These are phyloP conservation scores for Mesochorus sp. DNA, from an alignment of 2,888 invertebrate species.

Conservation along the genomic window DNA sequence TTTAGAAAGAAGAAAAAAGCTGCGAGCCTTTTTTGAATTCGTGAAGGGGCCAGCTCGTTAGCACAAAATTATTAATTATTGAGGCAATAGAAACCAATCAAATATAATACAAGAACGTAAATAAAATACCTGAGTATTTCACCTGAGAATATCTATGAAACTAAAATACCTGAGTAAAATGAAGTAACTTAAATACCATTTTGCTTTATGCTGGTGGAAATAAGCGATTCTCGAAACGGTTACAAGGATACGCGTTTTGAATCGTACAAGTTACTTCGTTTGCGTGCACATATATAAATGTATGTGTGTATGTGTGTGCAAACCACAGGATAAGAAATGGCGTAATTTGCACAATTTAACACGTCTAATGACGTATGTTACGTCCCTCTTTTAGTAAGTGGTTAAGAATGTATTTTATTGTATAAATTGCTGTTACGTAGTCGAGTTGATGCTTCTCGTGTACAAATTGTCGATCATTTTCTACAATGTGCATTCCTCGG, in stretches of 20 bases:
- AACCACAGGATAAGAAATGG: background rate
- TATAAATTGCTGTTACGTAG: background rate
- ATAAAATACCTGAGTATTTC: constrained; percentile 26
- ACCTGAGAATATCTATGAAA: too few species aligned
- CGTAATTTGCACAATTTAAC: background rate
- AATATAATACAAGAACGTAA: constrained; percentile 28
- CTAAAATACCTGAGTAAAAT: too few species aligned
- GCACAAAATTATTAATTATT: constrained; percentile 14
- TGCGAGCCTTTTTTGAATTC: background rate
- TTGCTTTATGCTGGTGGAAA: constrained; percentile 28
- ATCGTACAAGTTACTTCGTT: constrained; percentile 20
- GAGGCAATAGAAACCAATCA: background rate
- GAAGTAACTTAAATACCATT: too few species aligned
- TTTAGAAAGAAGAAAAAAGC: background rate
- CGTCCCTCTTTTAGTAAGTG: too few species aligned
- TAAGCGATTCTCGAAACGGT: constrained; percentile 51
- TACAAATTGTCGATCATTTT: constrained; percentile 54
- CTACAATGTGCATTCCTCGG: constrained; percentile 50
- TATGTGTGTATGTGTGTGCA: background rate
- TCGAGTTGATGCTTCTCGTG: constrained; percentile 35
- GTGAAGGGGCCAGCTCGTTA: constrained; percentile 6
- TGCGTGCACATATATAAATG: background rate
- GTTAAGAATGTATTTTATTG: too few species aligned
- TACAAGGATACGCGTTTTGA: constrained; percentile 57
- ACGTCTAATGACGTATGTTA: background rate